Evolutionary conservation across 2,797 vertebrate genomes (phyloP), one percentile per base, ranked within the genome.

Genomic region (Darevskia nairensis): DNA sequence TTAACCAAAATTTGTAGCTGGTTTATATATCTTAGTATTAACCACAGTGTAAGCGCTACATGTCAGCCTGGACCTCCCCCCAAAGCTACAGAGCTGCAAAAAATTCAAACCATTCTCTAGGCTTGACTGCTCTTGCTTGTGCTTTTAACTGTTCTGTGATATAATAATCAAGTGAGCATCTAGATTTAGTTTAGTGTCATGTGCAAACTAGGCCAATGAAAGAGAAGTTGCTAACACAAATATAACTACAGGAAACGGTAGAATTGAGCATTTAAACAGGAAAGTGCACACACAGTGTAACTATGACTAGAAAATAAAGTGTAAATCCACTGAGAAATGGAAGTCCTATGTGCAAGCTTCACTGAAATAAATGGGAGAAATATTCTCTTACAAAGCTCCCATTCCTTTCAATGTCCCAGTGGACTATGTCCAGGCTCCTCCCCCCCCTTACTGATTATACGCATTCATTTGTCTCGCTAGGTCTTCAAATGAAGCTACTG

Each of bases 151-250:
- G 21, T 23, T 64, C 61, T 23, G 61, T 64, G 61, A 64, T 64
- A 23, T 23, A 64, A 64, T 23, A 64, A 64, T 55, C 13, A 55
- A 15, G 13, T 55, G 50, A 55, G 3, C 50, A 15, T 55, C 50
- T 55, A 1, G 50, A 55, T 55, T 55, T 15, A 55, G 50, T 55
- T 55, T 13, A 64, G 21, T 23, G 21, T 64, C 23, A 69, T 25
- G 32, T 74, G 35, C 69, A 71, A 64, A 74, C 32, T 74, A 21
- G 61, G 61, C 61, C 6, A 32, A 74, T 74, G 72, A 74, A 50
- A 71, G 41, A 71, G 29, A 85, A 69, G 44, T 82, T 41, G 68
- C 79, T 77, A n/a, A 35, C 23, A 81, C 61, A 79, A 84, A 69
- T 29, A 50, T 81, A 64, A 35, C 59, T 76, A 77, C 11, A 84